Percentiles rank a stretch among this genome's conserved stretches.
phyloP scores from a whole-genome alignment of 2,888 invertebrate species.

The Harpagoxenus sublaevis region DNA sequence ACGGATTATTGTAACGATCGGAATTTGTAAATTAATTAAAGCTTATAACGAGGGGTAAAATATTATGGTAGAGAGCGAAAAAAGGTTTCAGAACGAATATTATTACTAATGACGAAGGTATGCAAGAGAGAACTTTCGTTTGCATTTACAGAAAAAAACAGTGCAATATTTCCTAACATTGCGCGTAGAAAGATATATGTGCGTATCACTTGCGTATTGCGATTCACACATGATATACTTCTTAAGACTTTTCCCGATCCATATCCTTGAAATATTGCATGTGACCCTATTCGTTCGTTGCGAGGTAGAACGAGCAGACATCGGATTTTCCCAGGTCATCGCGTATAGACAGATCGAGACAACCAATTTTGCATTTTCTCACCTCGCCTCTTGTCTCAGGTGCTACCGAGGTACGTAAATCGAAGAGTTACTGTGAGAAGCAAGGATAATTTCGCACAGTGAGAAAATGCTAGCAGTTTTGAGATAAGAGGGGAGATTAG shows the following conservation, averaged over 20 bases:
- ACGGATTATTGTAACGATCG: slow-evolving; percentile 18
- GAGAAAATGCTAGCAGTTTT: slow-evolving; percentile 59
- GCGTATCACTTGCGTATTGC: background rate
- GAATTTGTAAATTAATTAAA: slow-evolving; percentile 45
- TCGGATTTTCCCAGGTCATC: slow-evolving; percentile 52
- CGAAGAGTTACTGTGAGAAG: slow-evolving; percentile 52
- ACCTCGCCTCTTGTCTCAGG: slow-evolving; percentile 57
- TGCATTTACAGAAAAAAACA: slow-evolving; percentile 3
- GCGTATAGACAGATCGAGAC: slow-evolving; percentile 40
- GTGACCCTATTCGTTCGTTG: slow-evolving; percentile 13
- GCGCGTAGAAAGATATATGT: background rate
- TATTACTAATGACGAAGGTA: background rate
- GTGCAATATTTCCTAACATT: background rate
- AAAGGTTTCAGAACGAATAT: background rate
- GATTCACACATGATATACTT: background rate
- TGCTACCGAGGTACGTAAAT: slow-evolving; percentile 57
- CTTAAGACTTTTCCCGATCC: background rate
- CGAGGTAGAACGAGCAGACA: slow-evolving; percentile 26
- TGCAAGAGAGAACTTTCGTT: background rate
- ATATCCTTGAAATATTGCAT: slow-evolving; percentile 6
- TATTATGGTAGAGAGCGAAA: background rate
- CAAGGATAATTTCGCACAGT: slow-evolving; percentile 61
- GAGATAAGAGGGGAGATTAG: slow-evolving; percentile 43
- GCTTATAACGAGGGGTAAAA: background rate
- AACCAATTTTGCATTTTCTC: slow-evolving; percentile 60